Base-by-base conservation (phyloP, 2,113 vertebrate genomes). In the Pardalotus punctatus region DNA sequence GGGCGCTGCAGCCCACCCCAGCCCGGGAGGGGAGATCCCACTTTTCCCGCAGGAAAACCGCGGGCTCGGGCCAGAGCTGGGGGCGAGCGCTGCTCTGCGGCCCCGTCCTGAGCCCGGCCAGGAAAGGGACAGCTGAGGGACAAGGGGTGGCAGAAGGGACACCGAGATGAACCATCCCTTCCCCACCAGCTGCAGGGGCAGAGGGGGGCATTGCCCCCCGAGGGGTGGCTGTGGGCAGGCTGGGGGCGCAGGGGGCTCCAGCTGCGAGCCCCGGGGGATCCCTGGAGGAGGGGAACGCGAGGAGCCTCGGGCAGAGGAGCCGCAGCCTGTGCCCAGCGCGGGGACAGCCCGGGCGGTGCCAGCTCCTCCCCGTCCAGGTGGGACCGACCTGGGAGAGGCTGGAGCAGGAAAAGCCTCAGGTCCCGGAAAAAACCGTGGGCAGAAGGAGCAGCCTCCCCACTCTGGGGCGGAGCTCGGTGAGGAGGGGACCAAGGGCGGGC, bases 21-120 rank as follows among this genome's bases (percentile, higher is more conserved):
- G n/a, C n/a, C 8, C 4, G 9, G 3, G 1, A 20, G 11, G 24
- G 29, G 12, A 56, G 11, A 25, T 23, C 12, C 5, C 58, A 13
- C 40, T 50, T 5, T 9, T 28, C 24, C 4, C 51, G 47, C 24
- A 8, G 60, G 50, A 61, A 36, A 83, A 9, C 5, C 62, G 21
- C 0, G 0, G 71, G 42, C n/a, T 2, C 0, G 9, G 27, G 47
- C 0, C 14, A 31, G 61, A 56, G 70, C 5, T 9, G 43, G n/a
- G 42, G 36, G 58, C 0, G 13, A 54, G 50, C 14, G 0, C 48
- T n/a, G 42, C 82, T 5, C 45, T 22, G 25, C 27, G 8, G 53
- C 62, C 57, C 40, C 62, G 3, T 1, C 31, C 61, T 29, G 5
- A 10, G 6, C 28, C 36, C 0, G 1, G n/a, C 4, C 31, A 5